These are phyloP conservation scores for Thera obeliscata DNA, from an alignment of 2,888 invertebrate genomes.

Conservation along the genomic window DNA sequence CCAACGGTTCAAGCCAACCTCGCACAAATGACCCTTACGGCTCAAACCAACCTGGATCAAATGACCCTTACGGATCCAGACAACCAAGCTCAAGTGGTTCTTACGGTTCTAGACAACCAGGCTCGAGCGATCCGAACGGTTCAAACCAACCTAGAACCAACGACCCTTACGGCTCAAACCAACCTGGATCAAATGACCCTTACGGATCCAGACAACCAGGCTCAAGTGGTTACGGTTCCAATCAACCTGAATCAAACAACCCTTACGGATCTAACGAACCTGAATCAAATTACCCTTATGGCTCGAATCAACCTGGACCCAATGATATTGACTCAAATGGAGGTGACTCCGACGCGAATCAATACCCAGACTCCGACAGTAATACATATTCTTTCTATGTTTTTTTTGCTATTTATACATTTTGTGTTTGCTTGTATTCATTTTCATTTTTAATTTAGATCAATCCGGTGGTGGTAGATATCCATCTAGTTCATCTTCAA, in stretches of 20 bases:
- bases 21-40: conserved; percentile 1
- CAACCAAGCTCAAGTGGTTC: too few species aligned
- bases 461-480: conserved; percentile 17
- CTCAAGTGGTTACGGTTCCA: too few species aligned
- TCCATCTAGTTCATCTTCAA: conserved; percentile 14
- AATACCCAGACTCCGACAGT: conserved; percentile 21
- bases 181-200: conserved; percentile 4
- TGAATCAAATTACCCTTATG: conserved; percentile 5
- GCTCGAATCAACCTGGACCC: conserved; percentile 3
- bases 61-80: not conserved
- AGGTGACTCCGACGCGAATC: conserved; percentile 7
- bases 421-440: not conserved
- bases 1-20: not conserved
- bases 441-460: conserved; percentile 27
- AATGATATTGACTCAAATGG: not conserved
- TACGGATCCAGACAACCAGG: not conserved
- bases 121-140: too few species aligned
- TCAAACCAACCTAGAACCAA: conserved; percentile 3
- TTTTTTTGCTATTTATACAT: not conserved
- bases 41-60: conserved; percentile 1
- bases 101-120: too few species aligned
- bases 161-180: conserved; percentile 7
- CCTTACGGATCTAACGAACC: not conserved
- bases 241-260: too few species aligned
- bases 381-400: conserved; percentile 12